These are phyloP conservation scores for Idaea biselata DNA, from an alignment of 2,888 invertebrate species.

Conservation along the genomic window DNA sequence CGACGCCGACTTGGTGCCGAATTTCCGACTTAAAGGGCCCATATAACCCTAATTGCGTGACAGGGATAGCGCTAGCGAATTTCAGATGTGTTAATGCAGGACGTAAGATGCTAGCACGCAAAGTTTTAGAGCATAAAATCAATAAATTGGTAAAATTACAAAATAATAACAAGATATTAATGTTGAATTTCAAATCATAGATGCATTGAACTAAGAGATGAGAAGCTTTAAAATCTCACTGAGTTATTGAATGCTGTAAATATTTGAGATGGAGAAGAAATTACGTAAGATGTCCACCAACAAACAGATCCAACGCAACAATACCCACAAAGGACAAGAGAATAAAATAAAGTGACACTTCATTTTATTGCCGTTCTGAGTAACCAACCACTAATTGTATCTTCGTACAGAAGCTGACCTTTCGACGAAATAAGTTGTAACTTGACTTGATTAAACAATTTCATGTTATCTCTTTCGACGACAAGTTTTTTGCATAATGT, in stretches of 20 bases:
- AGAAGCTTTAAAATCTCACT: too few species aligned
- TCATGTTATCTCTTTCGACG: slow-evolving; percentile 4
- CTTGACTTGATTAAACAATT: slow-evolving; percentile 12
- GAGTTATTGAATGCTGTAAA: neutral
- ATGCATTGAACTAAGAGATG: too few species aligned
- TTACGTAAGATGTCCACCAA: slow-evolving; percentile 20
- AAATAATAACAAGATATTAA: too few species aligned
- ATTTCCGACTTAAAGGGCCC: too few species aligned
- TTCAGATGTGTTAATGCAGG: too few species aligned
- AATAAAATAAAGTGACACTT: slow-evolving; percentile 25
- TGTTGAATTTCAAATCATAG: too few species aligned
- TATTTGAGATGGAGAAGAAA: neutral
- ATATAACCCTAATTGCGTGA: too few species aligned
- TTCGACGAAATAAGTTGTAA: slow-evolving; percentile 20
- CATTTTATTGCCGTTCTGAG: neutral
- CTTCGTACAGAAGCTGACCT: slow-evolving; percentile 26
- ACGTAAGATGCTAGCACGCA: too few species aligned
- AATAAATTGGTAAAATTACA: too few species aligned
- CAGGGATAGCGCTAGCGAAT: too few species aligned
- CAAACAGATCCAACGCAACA: neutral
- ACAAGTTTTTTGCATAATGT: slow-evolving; percentile 1
- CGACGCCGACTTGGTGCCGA: too few species aligned
- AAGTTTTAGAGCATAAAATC: too few species aligned
- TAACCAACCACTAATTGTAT: slow-evolving; percentile 22
- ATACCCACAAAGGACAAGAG: slow-evolving; percentile 18